Evolutionary conservation across 2,797 vertebrate species (phyloP).

Genomic region (Platyrinchus mystaceus): DNA sequence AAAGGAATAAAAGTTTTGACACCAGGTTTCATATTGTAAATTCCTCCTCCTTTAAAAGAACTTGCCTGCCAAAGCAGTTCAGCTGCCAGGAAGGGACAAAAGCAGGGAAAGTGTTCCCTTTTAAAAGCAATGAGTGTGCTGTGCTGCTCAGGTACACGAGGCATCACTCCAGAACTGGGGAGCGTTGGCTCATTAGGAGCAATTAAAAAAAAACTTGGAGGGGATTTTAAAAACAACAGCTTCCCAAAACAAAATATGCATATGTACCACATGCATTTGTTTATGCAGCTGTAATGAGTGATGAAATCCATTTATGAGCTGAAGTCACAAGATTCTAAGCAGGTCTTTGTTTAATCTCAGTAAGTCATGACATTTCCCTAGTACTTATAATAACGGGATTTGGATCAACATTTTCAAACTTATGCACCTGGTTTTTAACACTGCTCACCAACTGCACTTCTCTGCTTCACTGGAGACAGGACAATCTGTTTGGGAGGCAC

Average conservation of each 20-base stretch:
- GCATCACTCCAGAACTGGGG: neutral
- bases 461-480: neutral
- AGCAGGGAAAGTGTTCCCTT: conserved; percentile 32
- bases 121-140: conserved; percentile 26
- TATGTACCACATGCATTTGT: conserved; percentile 65
- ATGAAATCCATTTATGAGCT: conserved; percentile 69
- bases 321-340: conserved; percentile 67
- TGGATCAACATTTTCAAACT: conserved; percentile 45
- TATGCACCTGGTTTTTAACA: conserved; percentile 32
- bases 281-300: conserved; percentile 69
- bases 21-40: conserved; percentile 21
- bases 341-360: conserved; percentile 67
- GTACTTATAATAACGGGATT: conserved; percentile 44
- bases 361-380: conserved; percentile 64
- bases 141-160: conserved; percentile 28
- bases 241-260: conserved; percentile 51
- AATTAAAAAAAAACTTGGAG: conserved; percentile 37
- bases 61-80: conserved; percentile 25
- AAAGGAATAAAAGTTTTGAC: conserved; percentile 42
- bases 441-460: neutral
- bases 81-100: conserved; percentile 42
- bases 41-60: conserved; percentile 25
- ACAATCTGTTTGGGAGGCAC: neutral
- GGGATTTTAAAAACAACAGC: conserved; percentile 59
- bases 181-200: conserved; percentile 41